Percentiles rank a stretch among this genome's conserved stretches.
These are phyloP conservation scores for Xanthia icteritia DNA, from an alignment of 2,888 invertebrate species.

Conservation along the genomic window DNA sequence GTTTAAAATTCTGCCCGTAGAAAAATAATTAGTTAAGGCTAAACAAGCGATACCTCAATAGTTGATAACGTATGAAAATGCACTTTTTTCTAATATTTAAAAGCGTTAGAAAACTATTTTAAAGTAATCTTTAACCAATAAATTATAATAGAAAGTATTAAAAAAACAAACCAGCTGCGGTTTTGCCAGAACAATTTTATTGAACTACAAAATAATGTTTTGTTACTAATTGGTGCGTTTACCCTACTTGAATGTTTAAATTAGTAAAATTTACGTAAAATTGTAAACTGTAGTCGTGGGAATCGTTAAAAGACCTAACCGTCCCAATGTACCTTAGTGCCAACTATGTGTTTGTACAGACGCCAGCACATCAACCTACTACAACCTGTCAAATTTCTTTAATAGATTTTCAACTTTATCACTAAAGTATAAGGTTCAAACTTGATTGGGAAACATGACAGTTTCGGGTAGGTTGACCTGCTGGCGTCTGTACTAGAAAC, in stretches of 20 bases:
- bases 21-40: slow-evolving; percentile 17
- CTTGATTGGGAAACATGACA: too few species aligned
- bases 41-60: slow-evolving; percentile 54
- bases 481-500: slow-evolving; percentile 20
- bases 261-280: slow-evolving; percentile 32
- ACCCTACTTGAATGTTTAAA: slow-evolving; percentile 20
- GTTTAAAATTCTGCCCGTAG: slow-evolving; percentile 10
- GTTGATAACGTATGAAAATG: slow-evolving; percentile 31
- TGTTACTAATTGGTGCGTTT: slow-evolving; percentile 27
- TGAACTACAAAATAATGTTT: slow-evolving; percentile 8
- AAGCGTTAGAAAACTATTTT: slow-evolving; percentile 10
- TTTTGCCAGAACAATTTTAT: background rate
- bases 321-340: slow-evolving; percentile 71
- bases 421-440: too few species aligned
- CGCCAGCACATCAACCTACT: too few species aligned
- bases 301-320: slow-evolving; percentile 32
- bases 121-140: slow-evolving; percentile 4
- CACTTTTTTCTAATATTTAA: slow-evolving; percentile 40
- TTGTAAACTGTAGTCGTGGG: slow-evolving; percentile 19
- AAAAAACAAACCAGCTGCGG: background rate
- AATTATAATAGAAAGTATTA: background rate
- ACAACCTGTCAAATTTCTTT: too few species aligned
- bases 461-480: too few species aligned
- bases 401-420: too few species aligned
- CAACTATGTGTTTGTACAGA: slow-evolving; percentile 66